Evolutionary conservation across 2,888 invertebrate genomes (phyloP).

Genomic region (Selenia dentaria): DNA sequence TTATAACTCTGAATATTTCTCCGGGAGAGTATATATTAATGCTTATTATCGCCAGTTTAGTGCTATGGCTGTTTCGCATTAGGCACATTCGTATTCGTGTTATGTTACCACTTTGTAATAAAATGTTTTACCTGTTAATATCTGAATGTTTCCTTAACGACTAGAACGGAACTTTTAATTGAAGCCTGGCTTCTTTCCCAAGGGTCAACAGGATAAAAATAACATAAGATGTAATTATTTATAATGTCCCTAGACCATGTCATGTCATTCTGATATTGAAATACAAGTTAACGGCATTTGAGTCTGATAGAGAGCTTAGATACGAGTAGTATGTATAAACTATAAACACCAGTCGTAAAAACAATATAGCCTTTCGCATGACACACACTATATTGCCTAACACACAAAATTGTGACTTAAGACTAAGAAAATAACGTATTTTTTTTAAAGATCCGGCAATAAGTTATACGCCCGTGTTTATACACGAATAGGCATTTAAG

Average conservation of each 20-base stretch:
- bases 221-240: background rate
- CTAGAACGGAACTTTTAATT: conserved; percentile 29
- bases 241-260: background rate
- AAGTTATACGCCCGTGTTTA: background rate
- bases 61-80: conserved; percentile 24
- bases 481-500: background rate
- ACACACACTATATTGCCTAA: background rate
- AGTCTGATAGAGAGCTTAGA: conserved; percentile 18
- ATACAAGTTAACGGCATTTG: conserved; percentile 17
- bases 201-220: conserved; percentile 15
- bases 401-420: conserved; percentile 6
- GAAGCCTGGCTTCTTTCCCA: conserved; percentile 9
- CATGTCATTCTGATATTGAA: background rate
- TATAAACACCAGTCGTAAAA: conserved; percentile 24
- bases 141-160: conserved; percentile 17
- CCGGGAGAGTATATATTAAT: conserved; percentile 27
- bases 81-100: conserved; percentile 17
- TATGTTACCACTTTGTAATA: conserved; percentile 29
- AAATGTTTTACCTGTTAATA: conserved; percentile 27
- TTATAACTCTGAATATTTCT: conserved; percentile 32
- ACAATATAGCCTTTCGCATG: conserved; percentile 24
- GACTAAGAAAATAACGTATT: conserved; percentile 9
- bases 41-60: conserved; percentile 30
- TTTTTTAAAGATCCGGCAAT: conserved; percentile 3
- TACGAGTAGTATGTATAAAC: conserved; percentile 20